phyloP scores from a whole-genome alignment of 2,113 vertebrate genomes.

The Elephas maximus region DNA sequence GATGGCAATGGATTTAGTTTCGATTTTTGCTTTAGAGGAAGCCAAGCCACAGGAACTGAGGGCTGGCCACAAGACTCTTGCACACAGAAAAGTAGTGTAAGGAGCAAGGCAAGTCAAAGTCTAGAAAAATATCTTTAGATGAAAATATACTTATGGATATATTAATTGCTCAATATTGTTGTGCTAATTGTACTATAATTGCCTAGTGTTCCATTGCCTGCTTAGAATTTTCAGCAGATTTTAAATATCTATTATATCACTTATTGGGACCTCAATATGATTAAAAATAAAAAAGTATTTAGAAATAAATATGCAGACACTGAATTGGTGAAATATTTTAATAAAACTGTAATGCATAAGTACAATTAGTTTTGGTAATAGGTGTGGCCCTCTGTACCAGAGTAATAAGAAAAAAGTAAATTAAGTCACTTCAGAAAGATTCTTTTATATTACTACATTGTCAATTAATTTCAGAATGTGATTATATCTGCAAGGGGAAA shows the following conservation, averaged over 20 bases:
- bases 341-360: conserved; percentile 30
- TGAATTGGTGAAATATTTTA: conserved; percentile 52
- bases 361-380: not conserved
- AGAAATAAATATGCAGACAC: not conserved
- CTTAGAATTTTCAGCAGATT: conserved; percentile 38
- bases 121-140: not conserved
- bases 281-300: conserved; percentile 62
- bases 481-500: not conserved
- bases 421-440: not conserved
- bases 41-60: not conserved
- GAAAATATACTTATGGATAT: not conserved
- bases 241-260: not conserved
- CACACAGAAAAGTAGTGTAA: not conserved
- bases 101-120: not conserved
- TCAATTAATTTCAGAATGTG: not conserved
- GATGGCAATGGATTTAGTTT: too few relatives aligned
- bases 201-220: not conserved
- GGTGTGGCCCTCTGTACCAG: not conserved
- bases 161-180: not conserved
- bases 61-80: not conserved
- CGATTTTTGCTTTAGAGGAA: not conserved
- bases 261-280: not conserved
- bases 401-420: not conserved
- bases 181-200: not conserved
- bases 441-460: not conserved